Percentiles rank a stretch among this genome's conserved stretches.
phyloP scores from a whole-genome alignment of 1,140 invertebrate species.

The Leptopilina boulardi region DNA sequence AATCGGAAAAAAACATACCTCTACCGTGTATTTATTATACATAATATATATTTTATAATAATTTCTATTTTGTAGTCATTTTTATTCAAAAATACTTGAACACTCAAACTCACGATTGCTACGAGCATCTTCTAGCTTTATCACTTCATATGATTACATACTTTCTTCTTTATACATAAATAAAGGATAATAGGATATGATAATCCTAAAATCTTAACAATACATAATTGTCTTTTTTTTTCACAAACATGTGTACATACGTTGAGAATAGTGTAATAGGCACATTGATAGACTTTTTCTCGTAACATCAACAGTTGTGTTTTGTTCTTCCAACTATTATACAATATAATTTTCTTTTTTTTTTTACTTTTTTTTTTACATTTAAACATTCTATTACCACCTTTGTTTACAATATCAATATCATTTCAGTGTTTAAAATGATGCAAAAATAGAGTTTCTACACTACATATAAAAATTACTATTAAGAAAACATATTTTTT shows the following conservation, averaged over 20 bases:
- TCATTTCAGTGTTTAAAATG: neutral
- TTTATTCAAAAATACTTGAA: slow-evolving; percentile 32
- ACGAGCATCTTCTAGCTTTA: slow-evolving; percentile 30
- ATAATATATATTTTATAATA: slow-evolving; percentile 17
- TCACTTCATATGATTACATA: slow-evolving; percentile 8
- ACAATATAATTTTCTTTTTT: neutral
- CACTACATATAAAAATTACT: neutral
- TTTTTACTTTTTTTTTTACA: no score
- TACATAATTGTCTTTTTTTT: neutral
- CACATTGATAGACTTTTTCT: slow-evolving; percentile 29
- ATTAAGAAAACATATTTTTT: neutral
- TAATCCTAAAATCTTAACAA: slow-evolving; percentile 17
- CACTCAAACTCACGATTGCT: slow-evolving; percentile 21
- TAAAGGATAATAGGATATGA: slow-evolving; percentile 9
- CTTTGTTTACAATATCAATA: neutral
- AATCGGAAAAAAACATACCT: slow-evolving; percentile 21
- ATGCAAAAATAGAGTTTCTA: slow-evolving; percentile 4
- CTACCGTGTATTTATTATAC: slow-evolving; percentile 20
- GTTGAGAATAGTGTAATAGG: neutral
- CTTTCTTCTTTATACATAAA: slow-evolving; percentile 29
- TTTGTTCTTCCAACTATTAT: neutral
- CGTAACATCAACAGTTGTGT: slow-evolving; percentile 16
- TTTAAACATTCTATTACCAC: slow-evolving; percentile 9
- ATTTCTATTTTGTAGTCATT: slow-evolving; percentile 17
- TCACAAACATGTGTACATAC: slow-evolving; percentile 31